Conservation (phyloP, 1,140 invertebrate species). For the Drosophila elegans region DNA sequence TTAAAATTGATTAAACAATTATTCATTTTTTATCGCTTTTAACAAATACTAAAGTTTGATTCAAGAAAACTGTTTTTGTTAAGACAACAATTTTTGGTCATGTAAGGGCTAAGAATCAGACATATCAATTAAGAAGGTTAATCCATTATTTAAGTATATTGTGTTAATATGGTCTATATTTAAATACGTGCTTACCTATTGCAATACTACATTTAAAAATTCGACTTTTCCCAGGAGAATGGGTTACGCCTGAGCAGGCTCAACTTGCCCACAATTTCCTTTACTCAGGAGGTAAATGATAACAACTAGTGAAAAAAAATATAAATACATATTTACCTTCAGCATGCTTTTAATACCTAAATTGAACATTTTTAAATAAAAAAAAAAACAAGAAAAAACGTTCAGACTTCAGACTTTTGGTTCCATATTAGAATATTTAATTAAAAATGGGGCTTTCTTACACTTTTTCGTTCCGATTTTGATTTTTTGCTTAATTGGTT, state of each 20-base stretch:
- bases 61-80: too few species aligned
- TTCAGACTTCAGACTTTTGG: neutral
- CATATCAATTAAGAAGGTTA: neutral
- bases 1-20: too few species aligned
- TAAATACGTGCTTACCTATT: constrained; percentile 4
- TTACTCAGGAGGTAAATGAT: constrained; percentile 90
- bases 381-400: neutral
- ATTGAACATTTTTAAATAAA: neutral
- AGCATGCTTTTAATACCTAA: constrained; percentile 40
- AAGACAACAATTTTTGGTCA: too few species aligned
- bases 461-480: too few species aligned
- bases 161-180: neutral
- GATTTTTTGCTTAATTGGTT: too few species aligned
- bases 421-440: too few species aligned
- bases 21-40: too few species aligned
- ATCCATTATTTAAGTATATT: neutral
- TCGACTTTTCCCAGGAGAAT: constrained; percentile 86
- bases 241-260: constrained; percentile 91
- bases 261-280: constrained; percentile 93
- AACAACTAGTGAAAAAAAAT: constrained; percentile 17
- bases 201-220: constrained; percentile 60
- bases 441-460: too few species aligned
- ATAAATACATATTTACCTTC: constrained; percentile 25
- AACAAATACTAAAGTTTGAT: too few species aligned
- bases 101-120: too few species aligned